These are phyloP conservation scores for Drosophila repleta DNA, from an alignment of 1,140 invertebrate genomes.

Conservation along the genomic window DNA sequence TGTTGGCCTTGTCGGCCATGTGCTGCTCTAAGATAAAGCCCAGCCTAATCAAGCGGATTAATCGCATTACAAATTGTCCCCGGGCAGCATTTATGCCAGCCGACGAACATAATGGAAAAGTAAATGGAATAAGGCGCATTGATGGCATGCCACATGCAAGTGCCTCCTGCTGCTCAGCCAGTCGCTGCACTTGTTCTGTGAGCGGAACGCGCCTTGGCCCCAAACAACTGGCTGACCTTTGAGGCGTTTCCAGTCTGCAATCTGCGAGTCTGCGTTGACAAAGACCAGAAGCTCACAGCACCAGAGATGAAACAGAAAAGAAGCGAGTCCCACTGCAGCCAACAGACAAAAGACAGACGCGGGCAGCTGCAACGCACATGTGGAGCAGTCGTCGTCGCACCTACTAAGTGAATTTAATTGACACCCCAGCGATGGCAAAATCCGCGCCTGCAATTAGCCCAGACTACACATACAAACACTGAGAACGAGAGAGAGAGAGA, in stretches of 20 bases:
- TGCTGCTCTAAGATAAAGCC: constrained; percentile 29
- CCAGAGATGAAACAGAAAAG: neutral
- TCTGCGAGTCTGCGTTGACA: constrained; percentile 32
- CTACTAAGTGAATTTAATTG: constrained; percentile 77
- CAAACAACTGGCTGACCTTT: constrained; percentile 55
- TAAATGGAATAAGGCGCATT: constrained; percentile 68
- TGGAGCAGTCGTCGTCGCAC: constrained; percentile 57
- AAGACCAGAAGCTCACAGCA: constrained; percentile 23
- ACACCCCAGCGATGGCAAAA: constrained; percentile 69
- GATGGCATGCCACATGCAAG: constrained; percentile 56
- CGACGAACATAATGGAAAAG: constrained; percentile 58
- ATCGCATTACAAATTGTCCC: constrained; percentile 77
- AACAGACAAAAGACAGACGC: constrained; percentile 6
- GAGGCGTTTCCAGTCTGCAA: constrained; percentile 6
- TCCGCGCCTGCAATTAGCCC: constrained; percentile 74
- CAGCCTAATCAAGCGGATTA: constrained; percentile 75
- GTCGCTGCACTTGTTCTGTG: too few species aligned
- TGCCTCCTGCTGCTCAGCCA: constrained; percentile 32
- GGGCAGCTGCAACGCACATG: constrained; percentile 55
- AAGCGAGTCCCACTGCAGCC: constrained; percentile 18
- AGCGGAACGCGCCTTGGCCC: too few species aligned
- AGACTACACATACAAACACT: constrained; percentile 14
- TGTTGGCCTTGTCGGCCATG: constrained; percentile 22
- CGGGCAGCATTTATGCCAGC: constrained; percentile 59
- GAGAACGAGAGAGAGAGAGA: neutral